These are phyloP conservation scores for Caloenas nicobarica DNA, from an alignment of 2,113 vertebrate genomes.

Conservation along the genomic window DNA sequence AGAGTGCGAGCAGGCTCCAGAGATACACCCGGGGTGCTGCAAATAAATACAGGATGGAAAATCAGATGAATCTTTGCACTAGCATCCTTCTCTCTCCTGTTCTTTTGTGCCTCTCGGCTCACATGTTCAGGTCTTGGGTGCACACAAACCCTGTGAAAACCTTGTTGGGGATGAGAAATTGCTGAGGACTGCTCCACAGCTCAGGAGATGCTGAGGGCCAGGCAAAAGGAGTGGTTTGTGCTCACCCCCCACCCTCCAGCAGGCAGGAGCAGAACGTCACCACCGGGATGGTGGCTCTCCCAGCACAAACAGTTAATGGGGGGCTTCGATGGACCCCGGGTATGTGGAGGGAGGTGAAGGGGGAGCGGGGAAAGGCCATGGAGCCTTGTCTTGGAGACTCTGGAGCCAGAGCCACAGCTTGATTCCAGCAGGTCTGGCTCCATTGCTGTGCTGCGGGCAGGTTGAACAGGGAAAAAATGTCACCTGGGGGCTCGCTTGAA, in stretches of 20 bases:
- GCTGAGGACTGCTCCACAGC: fast-evolving
- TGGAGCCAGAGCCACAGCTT: neutral
- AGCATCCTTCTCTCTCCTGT: fast-evolving
- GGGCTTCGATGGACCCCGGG: fast-evolving
- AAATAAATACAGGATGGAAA: neutral
- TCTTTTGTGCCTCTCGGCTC: neutral
- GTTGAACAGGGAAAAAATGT: neutral
- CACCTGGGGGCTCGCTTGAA: conserved; percentile 43
- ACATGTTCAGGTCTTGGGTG: fast-evolving
- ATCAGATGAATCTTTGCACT: neutral
- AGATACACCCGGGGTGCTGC: neutral
- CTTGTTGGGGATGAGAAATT: neutral
- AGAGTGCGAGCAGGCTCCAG: neutral
- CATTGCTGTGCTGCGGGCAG: neutral
- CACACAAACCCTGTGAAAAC: fast-evolving
- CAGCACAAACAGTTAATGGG: neutral
- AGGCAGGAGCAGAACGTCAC: neutral
- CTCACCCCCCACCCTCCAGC: fast-evolving
- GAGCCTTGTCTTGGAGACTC: neutral
- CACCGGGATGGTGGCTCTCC: neutral
- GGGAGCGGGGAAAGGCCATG: neutral
- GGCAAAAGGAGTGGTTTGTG: neutral
- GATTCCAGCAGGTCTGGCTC: neutral
- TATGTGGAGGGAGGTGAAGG: neutral
- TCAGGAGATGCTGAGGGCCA: neutral